Conservation (phyloP, 2,888 invertebrate species). For the Perithous albicinctus region DNA sequence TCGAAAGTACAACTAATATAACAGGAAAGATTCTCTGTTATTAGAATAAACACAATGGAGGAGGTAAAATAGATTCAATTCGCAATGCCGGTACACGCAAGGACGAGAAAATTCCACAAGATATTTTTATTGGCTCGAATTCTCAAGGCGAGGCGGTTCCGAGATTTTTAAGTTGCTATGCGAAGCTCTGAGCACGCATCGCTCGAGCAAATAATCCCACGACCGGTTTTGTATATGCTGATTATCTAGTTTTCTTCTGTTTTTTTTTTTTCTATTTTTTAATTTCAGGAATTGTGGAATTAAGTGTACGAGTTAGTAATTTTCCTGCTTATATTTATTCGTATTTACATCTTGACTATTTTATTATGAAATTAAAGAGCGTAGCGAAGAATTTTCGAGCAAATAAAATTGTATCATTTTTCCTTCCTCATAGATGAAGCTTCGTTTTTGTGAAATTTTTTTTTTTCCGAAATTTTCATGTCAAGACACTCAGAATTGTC, state of each 20-base stretch:
- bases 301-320: not conserved
- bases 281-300: not conserved
- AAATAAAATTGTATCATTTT: no score
- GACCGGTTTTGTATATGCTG: conserved; percentile 76
- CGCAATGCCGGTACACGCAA: not conserved
- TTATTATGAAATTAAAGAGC: no score
- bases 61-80: not conserved
- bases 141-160: conserved; percentile 76
- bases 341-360: not conserved
- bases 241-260: conserved; percentile 38
- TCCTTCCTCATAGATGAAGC: no score
- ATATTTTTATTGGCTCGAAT: conserved; percentile 46
- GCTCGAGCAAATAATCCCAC: conserved; percentile 68
- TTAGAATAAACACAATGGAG: not conserved
- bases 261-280: conserved; percentile 15
- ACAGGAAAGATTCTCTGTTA: not conserved
- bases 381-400: no score
- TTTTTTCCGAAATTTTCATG: no score
- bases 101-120: conserved; percentile 50
- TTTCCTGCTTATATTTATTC: not conserved
- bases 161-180: conserved; percentile 49
- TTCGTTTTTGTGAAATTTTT: no score
- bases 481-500: no score
- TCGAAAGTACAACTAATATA: not conserved
- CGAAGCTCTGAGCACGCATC: conserved; percentile 40